Percentiles rank a stretch among this genome's conserved stretches.
Evolutionary conservation across 2,888 invertebrate genomes (phyloP).

Genomic region (Anagyrus pseudococci): DNA sequence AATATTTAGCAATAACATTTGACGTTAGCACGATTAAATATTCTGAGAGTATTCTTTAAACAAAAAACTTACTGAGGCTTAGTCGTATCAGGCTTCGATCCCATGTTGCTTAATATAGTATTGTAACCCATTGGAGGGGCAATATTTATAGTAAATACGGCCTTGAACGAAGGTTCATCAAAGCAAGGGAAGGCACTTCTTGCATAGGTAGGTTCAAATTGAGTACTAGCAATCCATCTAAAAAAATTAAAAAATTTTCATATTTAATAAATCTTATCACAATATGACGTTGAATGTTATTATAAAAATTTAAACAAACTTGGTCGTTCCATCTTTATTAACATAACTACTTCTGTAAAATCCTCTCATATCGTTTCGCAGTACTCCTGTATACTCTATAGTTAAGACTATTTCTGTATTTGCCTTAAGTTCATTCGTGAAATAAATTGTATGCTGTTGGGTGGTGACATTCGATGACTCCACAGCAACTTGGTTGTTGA

Average conservation of each 20-base stretch:
- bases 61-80: slow-evolving; percentile 32
- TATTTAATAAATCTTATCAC: too few species aligned
- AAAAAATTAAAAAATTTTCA: slow-evolving; percentile 4
- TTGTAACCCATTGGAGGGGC: slow-evolving; percentile 42
- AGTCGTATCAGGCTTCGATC: slow-evolving; percentile 36
- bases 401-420: slow-evolving; percentile 62
- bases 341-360: slow-evolving; percentile 69
- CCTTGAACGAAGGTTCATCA: slow-evolving; percentile 67
- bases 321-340: slow-evolving; percentile 50
- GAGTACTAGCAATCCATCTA: slow-evolving; percentile 37
- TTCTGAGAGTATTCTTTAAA: not conserved
- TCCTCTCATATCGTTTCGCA: slow-evolving; percentile 70
- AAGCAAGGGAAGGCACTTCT: slow-evolving; percentile 80
- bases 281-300: too few species aligned
- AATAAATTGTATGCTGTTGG: slow-evolving; percentile 64
- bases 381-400: slow-evolving; percentile 67
- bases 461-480: slow-evolving; percentile 53
- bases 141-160: slow-evolving; percentile 48
- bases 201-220: slow-evolving; percentile 63
- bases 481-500: not conserved
- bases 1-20: not conserved
- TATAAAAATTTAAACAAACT: slow-evolving; percentile 66
- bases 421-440: slow-evolving; percentile 55
- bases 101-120: slow-evolving; percentile 50
- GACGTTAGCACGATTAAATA: not conserved